Evolutionary conservation across 2,113 vertebrate species (phyloP).

Genomic region (Eptatretus burgeri): DNA sequence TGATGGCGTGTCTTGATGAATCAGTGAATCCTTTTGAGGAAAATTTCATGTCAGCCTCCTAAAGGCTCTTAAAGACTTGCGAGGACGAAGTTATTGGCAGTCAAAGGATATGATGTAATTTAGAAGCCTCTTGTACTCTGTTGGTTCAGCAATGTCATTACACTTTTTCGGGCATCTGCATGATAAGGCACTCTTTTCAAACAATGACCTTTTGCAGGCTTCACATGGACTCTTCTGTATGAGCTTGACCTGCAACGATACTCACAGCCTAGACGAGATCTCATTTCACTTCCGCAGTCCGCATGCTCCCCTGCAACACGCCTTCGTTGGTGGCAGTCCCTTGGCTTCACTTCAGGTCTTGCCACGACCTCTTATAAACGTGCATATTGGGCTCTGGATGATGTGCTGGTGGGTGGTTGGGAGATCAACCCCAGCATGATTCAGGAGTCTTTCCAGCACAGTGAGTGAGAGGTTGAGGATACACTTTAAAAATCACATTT

Average conservation of each 20-base stretch:
- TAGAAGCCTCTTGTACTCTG: too few relatives aligned
- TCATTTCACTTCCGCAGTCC: constrained; percentile 51
- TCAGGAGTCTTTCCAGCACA: constrained; percentile 71
- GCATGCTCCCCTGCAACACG: constrained; percentile 66
- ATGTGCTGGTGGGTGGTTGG: constrained; percentile 71
- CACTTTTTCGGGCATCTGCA: too few relatives aligned
- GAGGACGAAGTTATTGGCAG: too few relatives aligned
- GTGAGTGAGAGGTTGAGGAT: constrained; percentile 19
- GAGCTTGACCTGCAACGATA: constrained; percentile 98
- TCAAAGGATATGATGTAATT: too few relatives aligned
- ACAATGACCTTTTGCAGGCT: constrained; percentile 21
- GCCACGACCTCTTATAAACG: constrained; percentile 43
- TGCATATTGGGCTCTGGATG: constrained; percentile 85
- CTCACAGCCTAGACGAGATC: constrained; percentile 60
- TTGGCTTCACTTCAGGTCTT: constrained; percentile 35
- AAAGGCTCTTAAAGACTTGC: too few relatives aligned
- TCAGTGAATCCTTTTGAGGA: too few relatives aligned
- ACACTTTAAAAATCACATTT: background rate
- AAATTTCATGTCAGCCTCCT: too few relatives aligned
- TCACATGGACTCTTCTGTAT: constrained; percentile 73
- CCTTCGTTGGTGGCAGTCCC: constrained; percentile 92
- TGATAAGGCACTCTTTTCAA: too few relatives aligned
- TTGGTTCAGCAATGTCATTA: too few relatives aligned
- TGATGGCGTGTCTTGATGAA: too few relatives aligned
- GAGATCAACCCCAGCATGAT: constrained; percentile 87